phyloP scores from a whole-genome alignment of 2,113 vertebrate species.

The Callipepla squamata region DNA sequence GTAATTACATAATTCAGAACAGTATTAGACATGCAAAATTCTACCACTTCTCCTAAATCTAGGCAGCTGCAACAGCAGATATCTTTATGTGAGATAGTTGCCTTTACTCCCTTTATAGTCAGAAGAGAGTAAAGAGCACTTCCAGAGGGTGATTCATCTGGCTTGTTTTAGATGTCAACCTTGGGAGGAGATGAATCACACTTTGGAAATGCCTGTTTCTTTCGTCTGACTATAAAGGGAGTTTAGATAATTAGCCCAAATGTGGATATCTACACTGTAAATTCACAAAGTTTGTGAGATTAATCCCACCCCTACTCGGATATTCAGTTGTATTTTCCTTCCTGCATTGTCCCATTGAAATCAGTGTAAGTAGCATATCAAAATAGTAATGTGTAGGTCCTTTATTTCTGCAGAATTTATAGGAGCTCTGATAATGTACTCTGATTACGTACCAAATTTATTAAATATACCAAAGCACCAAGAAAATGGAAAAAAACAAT shows the following conservation, averaged over 20 bases:
- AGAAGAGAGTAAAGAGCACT: neutral
- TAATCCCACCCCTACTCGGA: neutral
- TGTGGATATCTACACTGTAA: neutral
- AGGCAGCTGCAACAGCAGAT: neutral
- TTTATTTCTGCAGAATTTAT: neutral
- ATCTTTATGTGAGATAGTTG: neutral
- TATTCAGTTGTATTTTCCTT: neutral
- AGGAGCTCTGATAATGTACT: neutral
- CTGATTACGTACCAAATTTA: neutral
- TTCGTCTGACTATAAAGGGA: neutral
- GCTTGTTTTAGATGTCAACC: neutral
- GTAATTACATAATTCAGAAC: neutral
- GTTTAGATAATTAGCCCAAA: constrained; percentile 11
- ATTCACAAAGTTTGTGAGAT: neutral
- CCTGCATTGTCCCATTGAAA: constrained; percentile 17
- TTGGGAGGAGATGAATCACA: constrained; percentile 38
- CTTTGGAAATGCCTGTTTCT: constrained; percentile 8
- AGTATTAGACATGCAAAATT: neutral
- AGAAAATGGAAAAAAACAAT: neutral
- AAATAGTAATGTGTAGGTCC: neutral
- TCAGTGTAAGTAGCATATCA: neutral
- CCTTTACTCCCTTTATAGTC: neutral
- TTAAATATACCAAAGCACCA: neutral
- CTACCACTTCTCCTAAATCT: neutral
- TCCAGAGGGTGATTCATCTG: neutral